A percentile compares a stretch with the other conserved stretches of the same genome.
Conservation (phyloP, 2,797 vertebrate genomes). For the Rallus crepitans region DNA sequence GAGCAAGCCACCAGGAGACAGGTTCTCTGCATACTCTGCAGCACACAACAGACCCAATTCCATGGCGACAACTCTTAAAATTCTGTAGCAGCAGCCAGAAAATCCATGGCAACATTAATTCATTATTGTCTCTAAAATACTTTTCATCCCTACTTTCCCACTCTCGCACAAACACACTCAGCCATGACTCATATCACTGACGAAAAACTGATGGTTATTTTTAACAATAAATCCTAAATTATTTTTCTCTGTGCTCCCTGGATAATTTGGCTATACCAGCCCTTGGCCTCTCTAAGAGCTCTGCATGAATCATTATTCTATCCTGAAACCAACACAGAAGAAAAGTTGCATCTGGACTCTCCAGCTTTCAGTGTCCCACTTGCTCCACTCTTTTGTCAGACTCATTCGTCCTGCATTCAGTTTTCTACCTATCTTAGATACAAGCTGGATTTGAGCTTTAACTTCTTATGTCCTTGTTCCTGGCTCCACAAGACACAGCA, state of each 20-base stretch:
- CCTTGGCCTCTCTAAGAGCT: background rate
- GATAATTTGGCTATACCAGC: conserved; percentile 1
- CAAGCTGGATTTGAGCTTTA: background rate
- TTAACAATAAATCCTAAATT: conserved; percentile 28
- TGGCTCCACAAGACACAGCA: background rate
- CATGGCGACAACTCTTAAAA: conserved; percentile 4
- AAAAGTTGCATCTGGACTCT: background rate
- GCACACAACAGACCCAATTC: background rate
- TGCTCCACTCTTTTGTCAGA: background rate
- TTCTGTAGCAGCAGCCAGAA: conserved; percentile 10
- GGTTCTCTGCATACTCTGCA: background rate
- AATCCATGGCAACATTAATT: conserved; percentile 60
- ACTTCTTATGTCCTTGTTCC: background rate
- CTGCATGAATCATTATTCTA: background rate
- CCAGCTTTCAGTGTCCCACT: background rate
- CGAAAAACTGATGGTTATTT: conserved; percentile 47
- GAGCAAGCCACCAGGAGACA: background rate
- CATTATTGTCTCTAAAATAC: conserved; percentile 38
- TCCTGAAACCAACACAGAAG: background rate
- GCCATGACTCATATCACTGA: conserved; percentile 39
- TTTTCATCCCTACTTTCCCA: conserved; percentile 8
- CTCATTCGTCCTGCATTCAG: background rate
- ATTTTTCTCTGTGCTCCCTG: background rate
- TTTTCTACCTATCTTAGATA: background rate
- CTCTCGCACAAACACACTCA: conserved; percentile 4